phyloP scores from a whole-genome alignment of 2,888 invertebrate species.

The Bruchidius siliquastri region DNA sequence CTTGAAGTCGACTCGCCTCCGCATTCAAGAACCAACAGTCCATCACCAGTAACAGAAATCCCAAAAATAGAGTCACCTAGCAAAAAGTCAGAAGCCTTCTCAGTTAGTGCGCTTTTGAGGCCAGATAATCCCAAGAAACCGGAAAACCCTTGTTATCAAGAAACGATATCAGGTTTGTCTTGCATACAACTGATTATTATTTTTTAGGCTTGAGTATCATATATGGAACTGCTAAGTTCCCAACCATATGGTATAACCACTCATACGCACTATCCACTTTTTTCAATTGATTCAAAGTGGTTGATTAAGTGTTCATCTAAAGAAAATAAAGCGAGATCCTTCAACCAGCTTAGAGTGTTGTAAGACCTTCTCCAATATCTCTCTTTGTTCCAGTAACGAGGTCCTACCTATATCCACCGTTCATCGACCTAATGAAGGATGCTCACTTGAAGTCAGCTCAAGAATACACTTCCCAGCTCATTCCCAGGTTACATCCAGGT shows the following conservation, averaged over 20 bases:
- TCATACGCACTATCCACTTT: no score
- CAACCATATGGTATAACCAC: no score
- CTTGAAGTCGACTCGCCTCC: constrained; percentile 74
- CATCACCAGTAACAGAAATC: constrained; percentile 50
- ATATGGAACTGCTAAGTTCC: no score
- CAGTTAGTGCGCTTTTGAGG: constrained; percentile 74
- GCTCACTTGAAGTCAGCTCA: constrained; percentile 46
- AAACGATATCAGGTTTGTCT: constrained; percentile 16
- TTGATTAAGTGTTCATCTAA: no score
- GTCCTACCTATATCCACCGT: constrained; percentile 62
- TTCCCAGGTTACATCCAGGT: constrained; percentile 51
- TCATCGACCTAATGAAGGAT: constrained; percentile 58
- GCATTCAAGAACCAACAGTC: constrained; percentile 52
- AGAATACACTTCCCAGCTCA: constrained; percentile 42
- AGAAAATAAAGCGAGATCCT: no score
- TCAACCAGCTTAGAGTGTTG: no score
- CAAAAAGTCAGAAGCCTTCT: constrained; percentile 78
- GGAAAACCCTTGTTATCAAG: constrained; percentile 36
- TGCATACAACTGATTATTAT: no score
- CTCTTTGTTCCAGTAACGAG: constrained; percentile 43
- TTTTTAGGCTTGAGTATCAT: no score
- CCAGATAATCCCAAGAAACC: constrained; percentile 64
- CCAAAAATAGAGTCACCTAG: constrained; percentile 45
- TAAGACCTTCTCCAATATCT: no score
- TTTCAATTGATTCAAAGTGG: no score